Evolutionary conservation across 2,888 invertebrate species (phyloP).

Genomic region (Orchesella flavescens): DNA sequence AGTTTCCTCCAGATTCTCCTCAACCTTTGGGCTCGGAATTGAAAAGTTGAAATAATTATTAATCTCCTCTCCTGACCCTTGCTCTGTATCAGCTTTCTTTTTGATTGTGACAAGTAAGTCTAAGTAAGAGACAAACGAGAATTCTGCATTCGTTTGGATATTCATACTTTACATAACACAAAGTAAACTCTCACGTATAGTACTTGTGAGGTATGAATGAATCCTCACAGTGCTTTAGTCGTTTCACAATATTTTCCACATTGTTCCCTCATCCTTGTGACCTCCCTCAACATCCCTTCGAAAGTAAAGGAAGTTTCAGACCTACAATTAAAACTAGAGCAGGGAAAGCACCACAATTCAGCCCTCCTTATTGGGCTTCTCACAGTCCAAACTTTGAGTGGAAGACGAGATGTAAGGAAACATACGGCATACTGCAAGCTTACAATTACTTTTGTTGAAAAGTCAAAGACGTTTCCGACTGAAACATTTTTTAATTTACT

Average conservation of each 20-base stretch:
- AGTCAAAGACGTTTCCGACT: background rate
- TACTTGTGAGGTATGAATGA: no score
- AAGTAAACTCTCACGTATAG: no score
- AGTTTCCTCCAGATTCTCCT: no score
- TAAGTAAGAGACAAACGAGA: no score
- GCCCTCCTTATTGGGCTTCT: background rate
- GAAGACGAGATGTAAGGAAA: background rate
- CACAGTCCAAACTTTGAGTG: background rate
- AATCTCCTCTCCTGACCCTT: no score
- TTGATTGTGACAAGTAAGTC: no score
- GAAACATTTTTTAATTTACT: background rate
- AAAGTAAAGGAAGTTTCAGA: background rate
- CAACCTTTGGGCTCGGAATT: no score
- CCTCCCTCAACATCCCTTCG: background rate
- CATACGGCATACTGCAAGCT: background rate
- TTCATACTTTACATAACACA: no score
- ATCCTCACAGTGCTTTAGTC: background rate
- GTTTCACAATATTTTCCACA: background rate
- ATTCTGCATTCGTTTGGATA: no score
- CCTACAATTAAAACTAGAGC: background rate
- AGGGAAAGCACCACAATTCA: background rate
- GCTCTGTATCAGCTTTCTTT: no score
- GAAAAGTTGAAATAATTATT: no score
- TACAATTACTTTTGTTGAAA: background rate
- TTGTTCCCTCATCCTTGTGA: background rate